Evolutionary conservation across 2,797 vertebrate species (phyloP).

Genomic region (Hapalemur alaotrensis): DNA sequence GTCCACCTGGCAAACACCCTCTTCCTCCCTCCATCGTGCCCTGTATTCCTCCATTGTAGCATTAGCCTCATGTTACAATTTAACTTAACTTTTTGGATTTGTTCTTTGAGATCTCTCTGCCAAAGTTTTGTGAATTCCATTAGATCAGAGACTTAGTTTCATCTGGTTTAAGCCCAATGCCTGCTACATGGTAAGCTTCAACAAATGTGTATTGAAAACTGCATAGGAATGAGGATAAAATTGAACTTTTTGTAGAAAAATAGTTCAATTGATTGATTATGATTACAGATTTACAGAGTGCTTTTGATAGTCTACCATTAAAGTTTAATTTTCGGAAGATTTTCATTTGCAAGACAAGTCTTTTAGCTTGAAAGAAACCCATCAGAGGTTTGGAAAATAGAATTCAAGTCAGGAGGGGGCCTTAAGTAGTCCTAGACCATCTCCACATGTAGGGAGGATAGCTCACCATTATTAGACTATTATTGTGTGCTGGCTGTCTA

Average conservation of each 20-base stretch:
- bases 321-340: neutral
- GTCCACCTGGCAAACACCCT: neutral
- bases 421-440: neutral
- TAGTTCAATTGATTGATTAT: neutral
- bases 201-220: neutral
- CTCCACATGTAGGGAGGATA: neutral
- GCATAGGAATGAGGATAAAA: neutral
- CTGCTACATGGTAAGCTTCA: neutral
- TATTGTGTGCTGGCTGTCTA: neutral
- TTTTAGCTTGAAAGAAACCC: neutral
- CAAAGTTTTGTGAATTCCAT: neutral
- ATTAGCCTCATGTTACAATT: neutral
- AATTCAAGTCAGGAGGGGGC: neutral
- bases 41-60: neutral
- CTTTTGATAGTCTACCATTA: neutral
- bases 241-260: neutral
- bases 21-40: neutral
- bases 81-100: neutral
- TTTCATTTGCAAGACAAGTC: neutral
- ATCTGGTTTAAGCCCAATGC: neutral
- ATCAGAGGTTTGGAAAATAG: neutral
- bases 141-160: neutral
- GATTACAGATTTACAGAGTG: neutral
- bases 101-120: neutral
- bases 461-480: neutral